These are phyloP conservation scores for Nothobranchius furzeri DNA, from an alignment of 2,113 vertebrate species.

Conservation along the genomic window DNA sequence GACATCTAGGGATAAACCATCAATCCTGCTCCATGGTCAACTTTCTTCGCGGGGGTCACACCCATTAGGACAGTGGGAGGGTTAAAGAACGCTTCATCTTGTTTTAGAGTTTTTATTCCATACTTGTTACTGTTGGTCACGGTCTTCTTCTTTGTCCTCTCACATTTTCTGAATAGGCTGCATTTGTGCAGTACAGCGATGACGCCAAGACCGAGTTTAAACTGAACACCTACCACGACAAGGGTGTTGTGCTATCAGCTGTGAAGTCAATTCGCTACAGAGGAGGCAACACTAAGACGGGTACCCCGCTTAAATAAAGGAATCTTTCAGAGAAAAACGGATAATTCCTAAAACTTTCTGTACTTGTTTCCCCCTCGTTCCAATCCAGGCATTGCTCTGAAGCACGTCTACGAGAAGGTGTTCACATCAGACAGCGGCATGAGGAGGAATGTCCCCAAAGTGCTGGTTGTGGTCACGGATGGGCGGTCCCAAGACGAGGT, in stretches of 20 bases:
- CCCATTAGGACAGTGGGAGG: too few species aligned
- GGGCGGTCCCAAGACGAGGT: constrained; percentile 97
- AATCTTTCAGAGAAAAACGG: neutral
- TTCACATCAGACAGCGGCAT: constrained; percentile 92
- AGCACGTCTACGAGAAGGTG: constrained; percentile 92
- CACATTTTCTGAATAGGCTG: constrained; percentile 83
- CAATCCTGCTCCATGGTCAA: too few species aligned
- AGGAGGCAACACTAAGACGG: constrained; percentile 98
- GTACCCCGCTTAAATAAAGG: constrained; percentile 62
- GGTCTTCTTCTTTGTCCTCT: neutral
- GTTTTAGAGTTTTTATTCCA: too few species aligned
- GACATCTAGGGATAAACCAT: too few species aligned
- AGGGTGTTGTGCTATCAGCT: constrained; percentile 88
- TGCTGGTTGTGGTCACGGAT: constrained; percentile 96
- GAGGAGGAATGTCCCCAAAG: constrained; percentile 94
- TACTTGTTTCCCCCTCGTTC: neutral
- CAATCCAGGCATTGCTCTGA: constrained; percentile 87
- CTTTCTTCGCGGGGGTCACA: too few species aligned
- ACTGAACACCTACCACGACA: constrained; percentile 92
- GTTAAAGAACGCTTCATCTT: too few species aligned
- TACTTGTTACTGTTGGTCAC: too few species aligned
- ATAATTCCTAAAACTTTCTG: neutral
- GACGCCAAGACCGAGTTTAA: constrained; percentile 97
- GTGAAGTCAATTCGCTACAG: constrained; percentile 90
- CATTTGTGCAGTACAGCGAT: constrained; percentile 96